Conservation (phyloP, 2,797 vertebrate genomes). For the Columba guinea region DNA sequence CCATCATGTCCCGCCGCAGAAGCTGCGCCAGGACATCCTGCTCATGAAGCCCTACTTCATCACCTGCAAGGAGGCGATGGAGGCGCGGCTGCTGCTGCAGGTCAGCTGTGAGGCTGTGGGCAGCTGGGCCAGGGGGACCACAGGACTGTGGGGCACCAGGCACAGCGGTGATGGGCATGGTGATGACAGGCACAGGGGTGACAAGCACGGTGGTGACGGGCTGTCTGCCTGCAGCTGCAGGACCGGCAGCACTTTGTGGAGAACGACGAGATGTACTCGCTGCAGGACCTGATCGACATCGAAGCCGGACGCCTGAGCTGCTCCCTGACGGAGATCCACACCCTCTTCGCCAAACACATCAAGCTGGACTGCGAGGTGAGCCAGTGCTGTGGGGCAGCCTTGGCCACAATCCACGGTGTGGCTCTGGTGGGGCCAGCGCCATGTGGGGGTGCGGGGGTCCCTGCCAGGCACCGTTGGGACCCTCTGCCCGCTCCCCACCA, state of each 20-base stretch:
- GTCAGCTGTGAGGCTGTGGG: background rate
- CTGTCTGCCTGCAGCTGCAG: slow-evolving; percentile 82
- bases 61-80: slow-evolving; percentile 97
- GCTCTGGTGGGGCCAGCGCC: fast-evolving
- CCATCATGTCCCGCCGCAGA: slow-evolving; percentile 72
- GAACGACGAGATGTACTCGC: slow-evolving; percentile 97
- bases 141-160: too few relatives aligned
- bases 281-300: slow-evolving; percentile 94
- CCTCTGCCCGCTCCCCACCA: slow-evolving; percentile 18
- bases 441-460: fast-evolving
- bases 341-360: slow-evolving; percentile 97
- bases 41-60: slow-evolving; percentile 99
- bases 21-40: slow-evolving; percentile 96
- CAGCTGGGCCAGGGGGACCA: background rate
- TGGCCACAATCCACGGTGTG: fast-evolving
- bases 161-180: too few relatives aligned
- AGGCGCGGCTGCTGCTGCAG: slow-evolving; percentile 91
- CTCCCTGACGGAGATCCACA: slow-evolving; percentile 95
- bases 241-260: slow-evolving; percentile 98
- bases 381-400: fast-evolving
- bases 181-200: fast-evolving
- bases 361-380: slow-evolving; percentile 97
- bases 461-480: fast-evolving
- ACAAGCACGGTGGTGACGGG: fast-evolving
- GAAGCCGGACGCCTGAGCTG: slow-evolving; percentile 89